Conservation (phyloP, 2,113 vertebrate genomes). For the Odocoileus virginianus region DNA sequence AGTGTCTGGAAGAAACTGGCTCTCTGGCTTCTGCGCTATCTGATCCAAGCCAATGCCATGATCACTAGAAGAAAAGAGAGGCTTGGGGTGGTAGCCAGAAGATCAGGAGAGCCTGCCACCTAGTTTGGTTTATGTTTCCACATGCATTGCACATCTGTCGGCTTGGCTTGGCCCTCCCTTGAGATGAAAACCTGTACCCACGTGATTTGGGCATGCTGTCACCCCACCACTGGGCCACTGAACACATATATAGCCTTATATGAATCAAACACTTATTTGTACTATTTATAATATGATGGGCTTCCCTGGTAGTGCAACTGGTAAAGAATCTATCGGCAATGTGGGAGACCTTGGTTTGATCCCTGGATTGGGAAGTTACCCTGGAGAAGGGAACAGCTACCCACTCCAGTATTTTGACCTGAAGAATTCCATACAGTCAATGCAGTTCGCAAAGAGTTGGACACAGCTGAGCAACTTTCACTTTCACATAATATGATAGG, state of each 20-base stretch:
- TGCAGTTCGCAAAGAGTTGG: neutral
- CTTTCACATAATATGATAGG: neutral
- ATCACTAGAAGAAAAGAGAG: slow-evolving; percentile 50
- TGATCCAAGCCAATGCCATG: slow-evolving; percentile 23
- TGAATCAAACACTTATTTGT: neutral
- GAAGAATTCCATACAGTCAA: neutral
- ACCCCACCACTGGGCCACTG: neutral
- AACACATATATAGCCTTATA: neutral
- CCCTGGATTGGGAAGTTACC: neutral
- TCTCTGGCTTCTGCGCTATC: slow-evolving; percentile 41
- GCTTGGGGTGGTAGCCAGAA: slow-evolving; percentile 20
- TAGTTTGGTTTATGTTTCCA: slow-evolving; percentile 42
- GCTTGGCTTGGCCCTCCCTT: neutral
- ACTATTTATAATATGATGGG: neutral
- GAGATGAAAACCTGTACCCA: neutral
- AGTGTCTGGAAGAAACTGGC: slow-evolving; percentile 63
- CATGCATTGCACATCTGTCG: neutral
- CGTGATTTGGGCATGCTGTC: neutral
- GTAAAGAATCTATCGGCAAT: neutral
- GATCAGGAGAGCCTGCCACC: slow-evolving; percentile 34
- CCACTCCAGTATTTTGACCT: neutral
- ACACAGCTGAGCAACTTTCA: neutral
- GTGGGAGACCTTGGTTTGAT: neutral
- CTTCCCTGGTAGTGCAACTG: neutral
- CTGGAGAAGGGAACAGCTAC: neutral